Conservation (phyloP, 2,113 vertebrate genomes). For the Rhadina sibilatrix region DNA sequence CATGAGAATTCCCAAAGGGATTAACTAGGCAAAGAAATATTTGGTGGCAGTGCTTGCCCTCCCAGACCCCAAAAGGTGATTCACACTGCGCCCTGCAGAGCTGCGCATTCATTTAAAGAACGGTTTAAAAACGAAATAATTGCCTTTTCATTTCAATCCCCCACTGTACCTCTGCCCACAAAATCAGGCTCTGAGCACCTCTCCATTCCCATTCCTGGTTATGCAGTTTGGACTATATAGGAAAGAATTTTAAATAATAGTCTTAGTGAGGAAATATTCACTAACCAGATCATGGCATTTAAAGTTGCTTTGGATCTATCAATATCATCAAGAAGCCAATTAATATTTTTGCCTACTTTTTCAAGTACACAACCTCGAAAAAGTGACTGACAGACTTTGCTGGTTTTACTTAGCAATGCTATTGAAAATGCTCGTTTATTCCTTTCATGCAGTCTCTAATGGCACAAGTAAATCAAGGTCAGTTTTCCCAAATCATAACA, state of each 20-base stretch:
- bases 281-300: background rate
- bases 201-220: background rate
- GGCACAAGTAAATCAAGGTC: slow-evolving; percentile 47
- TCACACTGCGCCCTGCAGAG: background rate
- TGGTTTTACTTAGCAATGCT: background rate
- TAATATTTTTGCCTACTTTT: slow-evolving; percentile 13
- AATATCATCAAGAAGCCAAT: background rate
- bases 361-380: background rate
- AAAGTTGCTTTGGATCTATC: background rate
- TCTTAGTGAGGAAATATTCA: background rate
- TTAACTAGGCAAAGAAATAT: background rate
- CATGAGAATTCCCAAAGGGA: slow-evolving; percentile 24
- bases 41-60: background rate
- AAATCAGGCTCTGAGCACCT: background rate
- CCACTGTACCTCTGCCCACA: background rate
- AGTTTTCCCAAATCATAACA: slow-evolving; percentile 33
- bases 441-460: slow-evolving; percentile 34
- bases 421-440: background rate
- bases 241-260: background rate
- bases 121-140: slow-evolving; percentile 5
- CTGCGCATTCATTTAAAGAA: background rate
- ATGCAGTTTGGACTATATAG: background rate
- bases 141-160: background rate
- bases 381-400: background rate
- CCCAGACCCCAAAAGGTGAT: background rate